phyloP scores from a whole-genome alignment of 2,888 invertebrate genomes.

The Apoderus coryli region DNA sequence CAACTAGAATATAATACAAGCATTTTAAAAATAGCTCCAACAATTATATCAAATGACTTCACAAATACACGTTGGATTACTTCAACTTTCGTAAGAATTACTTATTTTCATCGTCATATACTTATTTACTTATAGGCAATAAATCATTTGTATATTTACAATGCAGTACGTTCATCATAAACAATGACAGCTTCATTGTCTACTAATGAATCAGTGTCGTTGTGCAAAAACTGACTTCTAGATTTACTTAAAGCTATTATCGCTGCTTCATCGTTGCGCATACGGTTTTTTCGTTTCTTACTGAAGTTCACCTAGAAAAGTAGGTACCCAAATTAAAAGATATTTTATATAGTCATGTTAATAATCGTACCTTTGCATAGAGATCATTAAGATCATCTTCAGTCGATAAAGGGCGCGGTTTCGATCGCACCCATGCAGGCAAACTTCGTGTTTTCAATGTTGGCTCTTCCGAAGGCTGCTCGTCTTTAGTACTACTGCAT shows the following conservation, averaged over 20 bases:
- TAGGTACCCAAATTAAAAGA: slow-evolving; percentile 7
- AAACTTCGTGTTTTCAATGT: slow-evolving; percentile 48
- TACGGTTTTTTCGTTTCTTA: slow-evolving; percentile 65
- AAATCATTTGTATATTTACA: no score
- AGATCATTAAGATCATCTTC: slow-evolving; percentile 55
- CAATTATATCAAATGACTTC: no score
- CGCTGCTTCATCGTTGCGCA: slow-evolving; percentile 70
- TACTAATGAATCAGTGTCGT: slow-evolving; percentile 48
- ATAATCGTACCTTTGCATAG: slow-evolving; percentile 48
- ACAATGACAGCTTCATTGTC: slow-evolving; percentile 69
- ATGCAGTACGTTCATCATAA: slow-evolving; percentile 66
- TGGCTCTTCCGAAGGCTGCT: slow-evolving; percentile 33
- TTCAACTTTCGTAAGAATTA: no score
- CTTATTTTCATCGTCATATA: no score
- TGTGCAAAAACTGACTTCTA: slow-evolving; percentile 44
- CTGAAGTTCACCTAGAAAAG: slow-evolving; percentile 52
- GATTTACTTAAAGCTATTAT: slow-evolving; percentile 64
- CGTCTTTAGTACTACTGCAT: slow-evolving; percentile 34
- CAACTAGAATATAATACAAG: no score
- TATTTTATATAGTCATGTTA: no score
- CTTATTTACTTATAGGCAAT: no score
- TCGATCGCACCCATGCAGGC: slow-evolving; percentile 57
- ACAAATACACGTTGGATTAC: no score
- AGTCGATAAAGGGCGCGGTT: slow-evolving; percentile 50
- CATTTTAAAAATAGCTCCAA: no score